Evolutionary conservation across 2,113 vertebrate genomes (phyloP), one percentile per base, ranked within the genome.

Genomic region (Ceuthmochares aereus): DNA sequence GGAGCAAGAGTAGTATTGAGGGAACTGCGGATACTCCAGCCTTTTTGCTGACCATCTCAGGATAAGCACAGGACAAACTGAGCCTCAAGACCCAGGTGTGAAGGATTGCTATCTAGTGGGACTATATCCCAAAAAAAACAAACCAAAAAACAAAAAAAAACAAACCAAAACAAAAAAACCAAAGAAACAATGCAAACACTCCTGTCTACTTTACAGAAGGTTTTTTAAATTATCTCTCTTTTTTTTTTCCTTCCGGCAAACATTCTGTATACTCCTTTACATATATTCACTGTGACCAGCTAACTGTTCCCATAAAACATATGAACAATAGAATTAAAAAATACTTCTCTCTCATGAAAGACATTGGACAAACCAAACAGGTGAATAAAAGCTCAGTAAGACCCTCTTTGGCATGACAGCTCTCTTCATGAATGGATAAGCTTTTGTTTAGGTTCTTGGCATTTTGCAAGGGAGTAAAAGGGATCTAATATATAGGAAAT

Each of bases 361-460:
- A 22, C 67, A 77, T 80, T 43, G 80, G 69, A 59, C 47, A 93
- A 81, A 86, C 9, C 29, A 54, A 88, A 47, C 32, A 77, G 42
- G 72, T 78, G 69, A 92, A 93, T 45, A 90, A 92, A 93, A 74
- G 45, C 42, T 84, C 76, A 63, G 19, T 70, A 55, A 92, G 68
- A 66, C 73, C 52, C 14, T 49, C 49, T 81, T 59, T 67, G 77
- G 80, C 68, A 56, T 58, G 68, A 40, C 7, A 66, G 42, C 15
- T 87, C 68, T 81, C 47, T 86, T 78, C 59, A 67, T 13, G 54
- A 60, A 80, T 55, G 92, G 66, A 51, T 8, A 86, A 37, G 51
- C 22, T 95, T 96, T 93, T 95, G 68, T 88, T 92, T 84, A 74
- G 37, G 30, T 77, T 90, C 64, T 83, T 67, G 64, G 45, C 34